These are phyloP conservation scores for Zingel zingel DNA, from an alignment of 2,113 vertebrate species.

Conservation along the genomic window DNA sequence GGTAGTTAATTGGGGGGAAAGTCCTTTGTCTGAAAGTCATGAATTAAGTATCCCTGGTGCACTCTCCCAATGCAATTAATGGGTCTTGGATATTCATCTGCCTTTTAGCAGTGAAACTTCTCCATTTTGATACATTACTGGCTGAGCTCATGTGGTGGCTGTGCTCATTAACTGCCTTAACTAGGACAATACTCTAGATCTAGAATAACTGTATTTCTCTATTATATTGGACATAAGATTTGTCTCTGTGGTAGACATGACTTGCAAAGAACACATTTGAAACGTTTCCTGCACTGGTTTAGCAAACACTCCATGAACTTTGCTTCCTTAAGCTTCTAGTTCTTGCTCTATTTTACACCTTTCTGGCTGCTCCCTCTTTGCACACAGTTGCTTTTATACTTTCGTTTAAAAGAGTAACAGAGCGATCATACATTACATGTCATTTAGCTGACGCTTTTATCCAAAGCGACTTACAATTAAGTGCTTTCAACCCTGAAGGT, in stretches of 20 bases:
- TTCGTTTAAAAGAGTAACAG: conserved; percentile 19
- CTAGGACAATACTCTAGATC: conserved; percentile 2
- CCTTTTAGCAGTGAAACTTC: background rate
- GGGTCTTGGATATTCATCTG: too few relatives aligned
- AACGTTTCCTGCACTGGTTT: conserved; percentile 36
- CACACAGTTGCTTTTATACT: conserved; percentile 2
- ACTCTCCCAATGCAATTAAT: conserved; percentile 46
- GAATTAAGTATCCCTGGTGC: conserved; percentile 27
- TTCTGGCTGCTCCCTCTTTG: background rate
- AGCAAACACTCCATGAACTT: conserved; percentile 5
- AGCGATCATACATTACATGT: background rate
- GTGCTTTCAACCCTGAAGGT: too few relatives aligned
- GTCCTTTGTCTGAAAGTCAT: conserved; percentile 7
- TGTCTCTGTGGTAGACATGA: conserved; percentile 17
- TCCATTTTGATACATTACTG: background rate
- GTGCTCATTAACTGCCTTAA: conserved; percentile 46
- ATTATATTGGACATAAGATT: conserved; percentile 38
- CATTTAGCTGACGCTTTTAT: too few relatives aligned
- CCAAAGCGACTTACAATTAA: too few relatives aligned
- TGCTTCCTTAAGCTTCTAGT: conserved; percentile 3
- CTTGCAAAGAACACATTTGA: background rate
- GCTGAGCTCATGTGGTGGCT: conserved; percentile 7
- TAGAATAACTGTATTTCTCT: background rate
- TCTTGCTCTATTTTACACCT: conserved; percentile 4
- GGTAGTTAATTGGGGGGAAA: background rate